A percentile compares a stretch with the other conserved stretches of the same genome.
Conservation (phyloP, 2,113 vertebrate genomes). For the Cyrtonyx montezumae region DNA sequence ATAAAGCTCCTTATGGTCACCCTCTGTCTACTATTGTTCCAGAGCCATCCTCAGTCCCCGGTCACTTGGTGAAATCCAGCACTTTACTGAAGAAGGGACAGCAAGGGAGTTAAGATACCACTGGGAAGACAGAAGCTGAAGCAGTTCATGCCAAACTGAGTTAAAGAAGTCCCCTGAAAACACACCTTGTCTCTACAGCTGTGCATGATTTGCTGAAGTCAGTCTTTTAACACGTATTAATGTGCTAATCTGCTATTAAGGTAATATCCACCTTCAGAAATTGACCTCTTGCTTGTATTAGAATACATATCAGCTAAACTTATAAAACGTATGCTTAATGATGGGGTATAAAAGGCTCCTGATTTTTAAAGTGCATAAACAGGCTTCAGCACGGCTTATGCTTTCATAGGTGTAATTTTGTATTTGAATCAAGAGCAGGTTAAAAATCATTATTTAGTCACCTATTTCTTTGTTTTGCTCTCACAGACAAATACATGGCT, state of each 20-base stretch:
- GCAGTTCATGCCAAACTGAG: neutral
- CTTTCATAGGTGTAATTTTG: neutral
- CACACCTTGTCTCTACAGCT: neutral
- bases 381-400: neutral
- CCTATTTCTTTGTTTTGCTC: neutral
- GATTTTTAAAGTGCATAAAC: neutral
- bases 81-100: neutral
- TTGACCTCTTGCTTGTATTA: neutral
- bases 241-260: constrained; percentile 8
- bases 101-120: neutral
- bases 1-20: neutral
- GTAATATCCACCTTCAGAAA: neutral
- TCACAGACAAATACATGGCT: neutral
- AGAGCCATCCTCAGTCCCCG: neutral
- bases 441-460: neutral
- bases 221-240: neutral
- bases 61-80: neutral
- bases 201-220: neutral
- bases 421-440: neutral
- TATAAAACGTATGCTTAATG: neutral
- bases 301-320: neutral
- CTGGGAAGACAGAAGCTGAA: neutral
- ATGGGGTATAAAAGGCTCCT: neutral
- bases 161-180: neutral
- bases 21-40: neutral